Percentiles rank a stretch among this genome's conserved stretches.
phyloP scores from a whole-genome alignment of 2,113 vertebrate genomes.

The Pagrus major region DNA sequence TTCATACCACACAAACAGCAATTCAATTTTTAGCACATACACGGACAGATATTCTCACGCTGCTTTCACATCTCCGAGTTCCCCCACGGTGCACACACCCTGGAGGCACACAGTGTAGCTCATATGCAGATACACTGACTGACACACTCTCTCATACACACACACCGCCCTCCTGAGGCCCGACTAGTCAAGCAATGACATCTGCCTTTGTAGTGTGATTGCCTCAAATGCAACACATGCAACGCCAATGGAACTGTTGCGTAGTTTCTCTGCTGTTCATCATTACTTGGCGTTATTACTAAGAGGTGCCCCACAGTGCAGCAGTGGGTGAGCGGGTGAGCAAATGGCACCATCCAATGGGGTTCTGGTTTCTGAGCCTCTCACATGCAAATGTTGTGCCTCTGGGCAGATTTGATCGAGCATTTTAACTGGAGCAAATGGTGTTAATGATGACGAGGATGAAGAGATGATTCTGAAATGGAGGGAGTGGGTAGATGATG shows the following conservation, averaged over 20 bases:
- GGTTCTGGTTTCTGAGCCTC: constrained; percentile 14
- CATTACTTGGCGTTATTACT: constrained; percentile 3
- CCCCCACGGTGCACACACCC: constrained; percentile 4
- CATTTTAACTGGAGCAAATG: constrained; percentile 24
- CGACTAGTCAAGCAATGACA: constrained; percentile 33
- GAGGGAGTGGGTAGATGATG: neutral
- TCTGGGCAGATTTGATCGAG: neutral
- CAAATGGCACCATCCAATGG: constrained; percentile 21
- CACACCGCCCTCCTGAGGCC: constrained; percentile 26
- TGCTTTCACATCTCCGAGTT: constrained; percentile 12
- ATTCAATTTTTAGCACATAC: constrained; percentile 9
- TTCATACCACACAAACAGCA: neutral
- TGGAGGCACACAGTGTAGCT: neutral
- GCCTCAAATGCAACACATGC: constrained; percentile 19
- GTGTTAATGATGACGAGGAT: neutral
- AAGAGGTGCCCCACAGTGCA: constrained; percentile 5
- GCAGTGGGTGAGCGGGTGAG: constrained; percentile 20
- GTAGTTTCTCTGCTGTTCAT: constrained; percentile 8
- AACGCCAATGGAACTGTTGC: constrained; percentile 29
- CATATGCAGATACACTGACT: constrained; percentile 25
- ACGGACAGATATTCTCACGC: neutral
- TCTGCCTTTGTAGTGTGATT: constrained; percentile 37
- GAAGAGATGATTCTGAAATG: neutral
- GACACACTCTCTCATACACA: constrained; percentile 9
- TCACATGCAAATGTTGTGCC: constrained; percentile 1